Evolutionary conservation across 2,888 invertebrate genomes (phyloP).

Genomic region (Napeogenes inachia): DNA sequence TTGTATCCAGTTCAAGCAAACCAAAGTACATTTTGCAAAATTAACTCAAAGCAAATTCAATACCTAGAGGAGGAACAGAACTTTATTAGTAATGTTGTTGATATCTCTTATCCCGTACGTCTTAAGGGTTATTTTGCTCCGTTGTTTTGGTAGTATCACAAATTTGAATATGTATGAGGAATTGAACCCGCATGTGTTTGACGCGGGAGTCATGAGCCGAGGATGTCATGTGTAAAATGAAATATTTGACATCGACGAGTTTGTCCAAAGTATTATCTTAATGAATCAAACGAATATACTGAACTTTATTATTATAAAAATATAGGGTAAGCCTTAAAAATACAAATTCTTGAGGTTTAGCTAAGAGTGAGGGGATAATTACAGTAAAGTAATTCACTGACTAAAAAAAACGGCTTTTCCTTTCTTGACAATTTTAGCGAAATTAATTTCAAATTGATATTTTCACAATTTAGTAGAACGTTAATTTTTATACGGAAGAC

Average conservation of each 20-base stretch:
- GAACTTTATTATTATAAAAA: neutral
- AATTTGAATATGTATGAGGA: conserved; percentile 62
- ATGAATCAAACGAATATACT: neutral
- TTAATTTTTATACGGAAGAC: no score
- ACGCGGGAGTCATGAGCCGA: conserved; percentile 48
- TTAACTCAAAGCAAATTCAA: conserved; percentile 33
- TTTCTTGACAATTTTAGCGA: neutral
- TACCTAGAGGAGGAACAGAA: conserved; percentile 20
- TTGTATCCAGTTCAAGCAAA: conserved; percentile 21
- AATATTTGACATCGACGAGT: conserved; percentile 15
- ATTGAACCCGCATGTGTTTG: conserved; percentile 45
- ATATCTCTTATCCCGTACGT: conserved; percentile 12
- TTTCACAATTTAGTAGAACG: no score
- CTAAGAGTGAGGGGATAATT: no score
- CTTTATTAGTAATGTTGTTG: conserved; percentile 12
- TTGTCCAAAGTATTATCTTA: neutral
- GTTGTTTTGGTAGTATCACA: conserved; percentile 26
- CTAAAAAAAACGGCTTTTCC: no score
- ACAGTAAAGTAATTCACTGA: no score
- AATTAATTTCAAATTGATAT: conserved; percentile 5
- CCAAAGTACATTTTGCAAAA: conserved; percentile 29
- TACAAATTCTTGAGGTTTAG: neutral
- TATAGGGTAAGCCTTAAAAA: neutral
- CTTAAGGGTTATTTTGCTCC: conserved; percentile 29
- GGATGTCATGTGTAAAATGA: conserved; percentile 30